These are phyloP conservation scores for Arrhamphus sclerolepis DNA, from an alignment of 2,797 vertebrate species.

Conservation along the genomic window DNA sequence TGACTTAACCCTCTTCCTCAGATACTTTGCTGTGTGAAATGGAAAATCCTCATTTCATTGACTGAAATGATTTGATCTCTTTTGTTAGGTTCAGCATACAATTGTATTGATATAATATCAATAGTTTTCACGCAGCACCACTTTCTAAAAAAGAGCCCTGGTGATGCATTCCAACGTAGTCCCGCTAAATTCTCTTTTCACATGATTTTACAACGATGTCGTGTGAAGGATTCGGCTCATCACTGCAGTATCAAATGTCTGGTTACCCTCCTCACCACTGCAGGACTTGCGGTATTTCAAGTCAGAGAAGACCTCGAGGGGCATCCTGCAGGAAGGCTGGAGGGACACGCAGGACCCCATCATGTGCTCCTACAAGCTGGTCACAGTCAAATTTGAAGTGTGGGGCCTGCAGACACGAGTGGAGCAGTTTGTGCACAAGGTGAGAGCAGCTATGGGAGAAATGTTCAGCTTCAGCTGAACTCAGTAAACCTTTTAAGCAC, in stretches of 20 bases:
- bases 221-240: background rate
- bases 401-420: slow-evolving; percentile 99
- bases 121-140: no score
- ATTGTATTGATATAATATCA: no score
- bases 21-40: no score
- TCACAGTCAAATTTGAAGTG: slow-evolving; percentile 98
- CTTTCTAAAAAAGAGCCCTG: no score
- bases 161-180: no score
- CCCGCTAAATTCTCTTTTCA: no score
- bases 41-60: no score
- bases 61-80: no score
- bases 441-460: slow-evolving; percentile 59
- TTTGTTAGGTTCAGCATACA: no score
- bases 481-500: no score
- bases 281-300: slow-evolving; percentile 95
- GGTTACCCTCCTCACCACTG: background rate
- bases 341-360: slow-evolving; percentile 92
- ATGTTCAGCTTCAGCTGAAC: background rate
- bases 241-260: slow-evolving; percentile 11
- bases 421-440: slow-evolving; percentile 99
- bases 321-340: slow-evolving; percentile 94
- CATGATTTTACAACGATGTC: no score
- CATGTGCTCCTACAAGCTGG: slow-evolving; percentile 99
- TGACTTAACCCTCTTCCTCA: no score
- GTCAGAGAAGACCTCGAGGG: slow-evolving; percentile 94